These are phyloP conservation scores for Rhinoderma darwinii DNA, from an alignment of 2,113 vertebrate species.

Conservation along the genomic window DNA sequence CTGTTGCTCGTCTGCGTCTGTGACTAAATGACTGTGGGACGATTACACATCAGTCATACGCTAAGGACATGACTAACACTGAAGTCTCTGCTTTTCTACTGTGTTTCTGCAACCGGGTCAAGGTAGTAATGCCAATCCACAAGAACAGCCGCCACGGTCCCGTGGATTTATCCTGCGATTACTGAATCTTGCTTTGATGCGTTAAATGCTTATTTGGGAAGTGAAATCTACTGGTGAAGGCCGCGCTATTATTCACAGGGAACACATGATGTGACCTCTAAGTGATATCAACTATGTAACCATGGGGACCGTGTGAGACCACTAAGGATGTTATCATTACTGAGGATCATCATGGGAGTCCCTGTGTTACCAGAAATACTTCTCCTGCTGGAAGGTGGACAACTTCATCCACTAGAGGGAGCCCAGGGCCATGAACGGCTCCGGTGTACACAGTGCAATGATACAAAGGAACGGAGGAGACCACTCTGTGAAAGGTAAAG, in stretches of 20 bases:
- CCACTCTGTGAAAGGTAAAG: not conserved
- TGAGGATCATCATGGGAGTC: not conserved
- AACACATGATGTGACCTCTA: not conserved
- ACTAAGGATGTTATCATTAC: not conserved
- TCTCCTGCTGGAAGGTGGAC: not conserved
- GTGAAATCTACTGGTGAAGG: not conserved
- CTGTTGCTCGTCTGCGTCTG: not conserved
- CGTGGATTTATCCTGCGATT: too few relatives aligned
- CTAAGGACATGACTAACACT: not conserved
- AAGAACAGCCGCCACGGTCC: too few relatives aligned
- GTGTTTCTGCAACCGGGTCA: not conserved
- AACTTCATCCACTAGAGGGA: not conserved
- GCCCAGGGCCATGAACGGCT: not conserved
- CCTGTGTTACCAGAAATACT: slow-evolving; percentile 1
- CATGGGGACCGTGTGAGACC: not conserved
- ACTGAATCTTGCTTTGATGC: not conserved
- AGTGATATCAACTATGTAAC: not conserved
- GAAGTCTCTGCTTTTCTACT: not conserved
- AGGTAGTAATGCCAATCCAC: not conserved
- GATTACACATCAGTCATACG: not conserved
- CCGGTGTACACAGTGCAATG: not conserved
- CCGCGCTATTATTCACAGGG: not conserved
- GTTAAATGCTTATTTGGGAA: not conserved
- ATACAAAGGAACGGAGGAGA: not conserved
- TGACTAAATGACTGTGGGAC: not conserved